These are phyloP conservation scores for Pyrocephalus nanus DNA, from an alignment of 2,797 vertebrate genomes.

Conservation along the genomic window DNA sequence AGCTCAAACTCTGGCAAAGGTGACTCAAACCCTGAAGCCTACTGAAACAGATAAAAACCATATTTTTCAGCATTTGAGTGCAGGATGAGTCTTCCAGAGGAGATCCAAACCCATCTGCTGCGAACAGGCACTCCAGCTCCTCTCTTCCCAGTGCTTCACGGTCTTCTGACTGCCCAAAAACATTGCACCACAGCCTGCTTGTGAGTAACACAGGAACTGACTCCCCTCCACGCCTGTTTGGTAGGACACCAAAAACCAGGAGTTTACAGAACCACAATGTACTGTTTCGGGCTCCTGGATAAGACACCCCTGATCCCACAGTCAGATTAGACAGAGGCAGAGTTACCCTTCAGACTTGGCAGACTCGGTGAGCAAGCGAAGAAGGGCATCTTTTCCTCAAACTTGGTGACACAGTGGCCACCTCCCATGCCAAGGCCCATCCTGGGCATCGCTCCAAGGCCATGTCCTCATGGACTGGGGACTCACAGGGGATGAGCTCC, in stretches of 20 bases:
- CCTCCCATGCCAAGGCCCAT: background rate
- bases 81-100: background rate
- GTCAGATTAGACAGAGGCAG: background rate
- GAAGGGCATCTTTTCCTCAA: background rate
- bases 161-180: background rate
- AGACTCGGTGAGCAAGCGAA: background rate
- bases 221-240: fast-evolving
- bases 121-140: background rate
- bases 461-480: fast-evolving
- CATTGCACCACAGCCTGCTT: background rate
- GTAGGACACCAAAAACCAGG: background rate
- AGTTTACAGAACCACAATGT: background rate
- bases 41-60: fast-evolving
- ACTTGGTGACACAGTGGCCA: background rate
- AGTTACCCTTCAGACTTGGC: background rate
- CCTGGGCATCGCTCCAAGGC: fast-evolving
- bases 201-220: background rate
- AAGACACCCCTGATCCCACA: background rate
- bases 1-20: background rate
- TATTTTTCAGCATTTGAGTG: background rate
- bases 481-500: fast-evolving
- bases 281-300: background rate
- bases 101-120: background rate
- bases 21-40: background rate
- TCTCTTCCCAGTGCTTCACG: background rate